A percentile compares a stretch with the other conserved stretches of the same genome.
phyloP scores from a whole-genome alignment of 2,113 vertebrate genomes.

The Meriones unguiculatus region DNA sequence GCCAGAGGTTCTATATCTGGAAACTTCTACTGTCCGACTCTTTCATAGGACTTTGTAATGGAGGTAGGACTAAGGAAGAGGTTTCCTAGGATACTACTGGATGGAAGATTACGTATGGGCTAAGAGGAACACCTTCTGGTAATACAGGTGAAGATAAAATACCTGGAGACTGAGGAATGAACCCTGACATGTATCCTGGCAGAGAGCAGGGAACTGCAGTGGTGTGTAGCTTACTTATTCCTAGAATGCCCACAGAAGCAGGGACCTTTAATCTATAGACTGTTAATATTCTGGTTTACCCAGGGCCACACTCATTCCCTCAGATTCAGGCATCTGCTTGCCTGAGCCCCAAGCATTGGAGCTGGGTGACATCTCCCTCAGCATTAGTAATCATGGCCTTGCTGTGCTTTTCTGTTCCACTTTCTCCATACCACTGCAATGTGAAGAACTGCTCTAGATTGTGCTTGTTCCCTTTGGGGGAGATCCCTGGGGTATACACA shows the following conservation, averaged over 20 bases:
- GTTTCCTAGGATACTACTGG: not conserved
- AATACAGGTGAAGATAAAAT: not conserved
- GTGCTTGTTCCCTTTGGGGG: fast-evolving
- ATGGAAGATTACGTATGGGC: not conserved
- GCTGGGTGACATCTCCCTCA: not conserved
- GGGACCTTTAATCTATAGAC: not conserved
- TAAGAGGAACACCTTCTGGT: not conserved
- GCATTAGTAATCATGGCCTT: not conserved
- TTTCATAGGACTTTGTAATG: not conserved
- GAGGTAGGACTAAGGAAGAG: not conserved
- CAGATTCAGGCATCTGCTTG: not conserved
- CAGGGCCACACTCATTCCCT: fast-evolving
- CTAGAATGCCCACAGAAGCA: not conserved
- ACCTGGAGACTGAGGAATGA: not conserved
- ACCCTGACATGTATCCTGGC: not conserved
- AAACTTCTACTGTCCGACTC: not conserved
- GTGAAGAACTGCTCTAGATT: not conserved
- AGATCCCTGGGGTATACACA: not conserved
- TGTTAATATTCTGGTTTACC: not conserved
- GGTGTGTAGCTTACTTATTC: not conserved
- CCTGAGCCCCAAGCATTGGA: not conserved
- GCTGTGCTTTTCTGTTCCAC: not conserved
- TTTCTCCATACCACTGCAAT: not conserved
- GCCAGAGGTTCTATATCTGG: not conserved
- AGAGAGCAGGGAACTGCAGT: not conserved